Evolutionary conservation across 1,140 invertebrate genomes (phyloP), one percentile per base, ranked within the genome.

Genomic region (Teleogryllus occipitalis): DNA sequence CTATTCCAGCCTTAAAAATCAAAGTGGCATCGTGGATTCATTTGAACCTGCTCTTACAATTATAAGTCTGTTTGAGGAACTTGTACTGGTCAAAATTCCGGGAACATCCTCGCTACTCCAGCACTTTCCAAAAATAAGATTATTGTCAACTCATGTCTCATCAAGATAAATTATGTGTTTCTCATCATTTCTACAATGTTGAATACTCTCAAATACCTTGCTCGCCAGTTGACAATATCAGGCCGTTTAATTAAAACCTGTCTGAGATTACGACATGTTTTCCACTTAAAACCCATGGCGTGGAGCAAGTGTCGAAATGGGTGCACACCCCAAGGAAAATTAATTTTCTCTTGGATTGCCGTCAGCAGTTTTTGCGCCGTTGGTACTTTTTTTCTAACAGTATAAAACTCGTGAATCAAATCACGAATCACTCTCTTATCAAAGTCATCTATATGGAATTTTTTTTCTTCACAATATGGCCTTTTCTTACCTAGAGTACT

Each of bases 361-460:
- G 65, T 1, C 3, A 72, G 65, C 6, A 72, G 46, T 78, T 78
- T 78, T 77, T 80, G 82, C 83, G 76, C 74, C 47, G 39, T 78
- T 81, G 77, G 49, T 10, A 74, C 14, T 78, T 75, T 82, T 82
- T 80, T 82, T 83, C 84, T 81, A 85, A 39, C 27, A 39, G 27
- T 39, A 39, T 39, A 39, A 1, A 39, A 39, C 1, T 39, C 27
- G 5, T 39, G 27, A 39, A 39, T 39, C 27, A 39, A 39, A 39
- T 39, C 27, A 39, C 27, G 27, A 39, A 39, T 39, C 27, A 39
- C 27, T 39, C 27, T 39, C 5, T 39, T 39, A 39, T 39, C 27
- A 39, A 39, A 39, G 27, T 39, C 27, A 39, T 39, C 27, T 2
- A 39, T 39, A 5, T 39, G 27, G 27, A 39, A 39, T 39, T 39